Evolutionary conservation across 1,140 invertebrate species (phyloP).

Genomic region (Tetramorium parvispinum): DNA sequence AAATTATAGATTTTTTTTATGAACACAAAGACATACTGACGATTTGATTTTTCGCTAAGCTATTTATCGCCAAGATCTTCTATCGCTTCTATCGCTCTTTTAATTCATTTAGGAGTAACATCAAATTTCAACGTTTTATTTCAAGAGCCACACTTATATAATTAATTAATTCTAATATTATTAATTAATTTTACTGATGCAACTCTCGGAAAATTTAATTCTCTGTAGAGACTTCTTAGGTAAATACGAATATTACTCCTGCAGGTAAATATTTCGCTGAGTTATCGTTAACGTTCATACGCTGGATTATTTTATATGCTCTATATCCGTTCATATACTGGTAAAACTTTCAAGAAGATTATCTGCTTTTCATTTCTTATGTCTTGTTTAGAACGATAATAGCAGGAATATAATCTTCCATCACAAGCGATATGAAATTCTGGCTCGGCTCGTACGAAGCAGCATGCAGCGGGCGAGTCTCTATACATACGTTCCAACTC

Average conservation of each 20-base stretch:
- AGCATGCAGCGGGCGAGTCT: background rate
- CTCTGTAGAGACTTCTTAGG: background rate
- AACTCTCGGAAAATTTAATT: background rate
- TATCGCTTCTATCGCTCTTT: background rate
- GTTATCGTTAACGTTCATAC: background rate
- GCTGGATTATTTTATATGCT: background rate
- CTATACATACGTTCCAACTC: conserved; percentile 4
- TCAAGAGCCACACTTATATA: background rate
- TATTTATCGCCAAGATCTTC: background rate
- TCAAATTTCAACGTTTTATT: background rate
- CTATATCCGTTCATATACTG: background rate
- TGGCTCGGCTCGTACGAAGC: background rate
- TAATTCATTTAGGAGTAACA: background rate
- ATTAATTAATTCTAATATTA: background rate
- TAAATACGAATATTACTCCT: background rate
- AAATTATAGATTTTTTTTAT: conserved; percentile 14
- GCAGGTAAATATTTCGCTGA: background rate
- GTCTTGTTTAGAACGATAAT: background rate
- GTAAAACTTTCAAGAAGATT: background rate
- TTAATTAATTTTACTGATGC: background rate
- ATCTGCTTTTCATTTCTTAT: background rate
- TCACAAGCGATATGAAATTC: conserved; percentile 22
- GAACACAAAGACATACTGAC: no score
- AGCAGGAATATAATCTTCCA: background rate
- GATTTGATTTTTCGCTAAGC: background rate